Conservation (phyloP, 2,888 invertebrate species). For the Drosophila cracens region DNA sequence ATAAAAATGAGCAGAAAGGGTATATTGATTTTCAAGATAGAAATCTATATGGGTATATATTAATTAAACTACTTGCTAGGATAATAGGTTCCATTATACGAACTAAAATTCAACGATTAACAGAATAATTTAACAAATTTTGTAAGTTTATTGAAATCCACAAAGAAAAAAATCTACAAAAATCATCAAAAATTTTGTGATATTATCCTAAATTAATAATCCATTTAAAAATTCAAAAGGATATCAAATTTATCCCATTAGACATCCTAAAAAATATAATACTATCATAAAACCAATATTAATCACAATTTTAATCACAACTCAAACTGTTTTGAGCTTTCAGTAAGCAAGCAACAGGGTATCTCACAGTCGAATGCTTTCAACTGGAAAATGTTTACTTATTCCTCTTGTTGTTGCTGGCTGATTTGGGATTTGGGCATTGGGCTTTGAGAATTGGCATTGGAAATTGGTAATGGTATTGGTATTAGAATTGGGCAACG, state of each 20-base stretch:
- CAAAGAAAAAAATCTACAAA: neutral
- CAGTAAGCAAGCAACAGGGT: neutral
- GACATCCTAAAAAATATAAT: neutral
- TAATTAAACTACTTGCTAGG: neutral
- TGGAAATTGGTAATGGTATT: slow-evolving; percentile 27
- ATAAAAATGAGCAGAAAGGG: neutral
- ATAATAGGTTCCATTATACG: neutral
- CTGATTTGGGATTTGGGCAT: slow-evolving; percentile 21
- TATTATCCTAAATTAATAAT: neutral
- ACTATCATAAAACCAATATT: neutral
- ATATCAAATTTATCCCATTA: too few relatives aligned
- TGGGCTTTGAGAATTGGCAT: slow-evolving; percentile 24
- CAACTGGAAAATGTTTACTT: neutral
- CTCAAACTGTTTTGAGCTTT: neutral
- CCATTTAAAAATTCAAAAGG: neutral
- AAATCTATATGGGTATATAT: neutral
- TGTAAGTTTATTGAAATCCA: too few relatives aligned
- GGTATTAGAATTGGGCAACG: slow-evolving; percentile 31
- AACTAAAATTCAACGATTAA: neutral
- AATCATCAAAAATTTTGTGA: neutral
- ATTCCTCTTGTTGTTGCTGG: slow-evolving; percentile 8
- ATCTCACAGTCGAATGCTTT: neutral
- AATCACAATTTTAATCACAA: neutral
- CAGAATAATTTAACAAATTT: neutral
- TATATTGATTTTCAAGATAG: neutral